Evolutionary conservation across 1,140 invertebrate species (phyloP), one percentile per base, ranked within the genome.

Genomic region (Andrena cerasifolii): DNA sequence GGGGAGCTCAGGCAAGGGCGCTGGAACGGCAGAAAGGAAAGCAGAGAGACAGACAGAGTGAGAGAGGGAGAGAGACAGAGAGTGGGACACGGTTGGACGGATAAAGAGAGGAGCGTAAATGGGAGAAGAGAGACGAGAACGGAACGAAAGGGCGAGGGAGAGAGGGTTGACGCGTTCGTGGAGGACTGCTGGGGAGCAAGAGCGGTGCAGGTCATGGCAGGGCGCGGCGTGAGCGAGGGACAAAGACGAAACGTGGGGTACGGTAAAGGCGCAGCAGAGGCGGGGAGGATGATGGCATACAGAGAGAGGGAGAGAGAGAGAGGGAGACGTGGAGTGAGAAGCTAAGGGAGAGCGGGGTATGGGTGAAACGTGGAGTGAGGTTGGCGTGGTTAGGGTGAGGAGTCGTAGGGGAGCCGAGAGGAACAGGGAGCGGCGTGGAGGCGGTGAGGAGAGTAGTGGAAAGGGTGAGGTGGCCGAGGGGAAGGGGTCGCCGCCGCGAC

Each of bases 401-500:
- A 62, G 83, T 70, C 67, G 74, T 40, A 56, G 68, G 66, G 77
- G 65, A 54, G 61, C 72, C 36, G 82, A 51, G 66, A 58, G 59
- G 62, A 53, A 76, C 53, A n/a, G 67, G 62, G 77, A 58, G 12
- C 31, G 59, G 79, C 45, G 62, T 28, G 59, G 90, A 87, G 88
- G 88, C 73, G 87, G 85, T 85, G 89, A 76, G 89, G 90, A 90
- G 74, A 61, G 71, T 45, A 40, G 73, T 88, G 88, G 89, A 88
- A 83, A 89, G 86, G 87, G 84, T 80, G 87, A 79, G 65, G 82
- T 56, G 79, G n/a, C 8, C 86, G 86, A 80, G 87, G 84, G 79
- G 65, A 79, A 63, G 85, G 75, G 84, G 89, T 87, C 88, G 91
- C 90, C 91, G 90, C 79, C 80, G 84, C 87, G 92, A 89, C 89